Conservation (phyloP, 2,113 vertebrate genomes). For the Euleptes europaea region DNA sequence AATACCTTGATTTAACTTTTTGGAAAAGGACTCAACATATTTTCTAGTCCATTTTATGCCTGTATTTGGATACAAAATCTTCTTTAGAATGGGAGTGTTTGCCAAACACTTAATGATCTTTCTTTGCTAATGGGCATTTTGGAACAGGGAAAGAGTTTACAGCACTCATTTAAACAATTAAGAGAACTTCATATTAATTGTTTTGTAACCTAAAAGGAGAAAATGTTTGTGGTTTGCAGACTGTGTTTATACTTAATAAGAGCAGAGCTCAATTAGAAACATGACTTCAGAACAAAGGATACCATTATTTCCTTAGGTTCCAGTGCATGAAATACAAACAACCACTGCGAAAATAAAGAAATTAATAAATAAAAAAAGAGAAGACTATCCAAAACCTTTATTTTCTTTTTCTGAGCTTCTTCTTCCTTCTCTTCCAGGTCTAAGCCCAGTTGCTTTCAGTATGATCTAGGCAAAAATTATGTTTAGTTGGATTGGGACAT, state of each 20-base stretch:
- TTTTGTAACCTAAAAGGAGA: conserved; percentile 23
- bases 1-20: conserved; percentile 31
- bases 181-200: conserved; percentile 44
- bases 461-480: not conserved
- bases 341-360: no score
- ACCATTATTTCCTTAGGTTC: not conserved
- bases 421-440: no score
- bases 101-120: conserved; percentile 46
- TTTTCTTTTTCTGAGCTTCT: no score
- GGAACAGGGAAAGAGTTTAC: conserved; percentile 39
- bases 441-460: not conserved
- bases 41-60: conserved; percentile 21
- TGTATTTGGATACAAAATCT: conserved; percentile 19
- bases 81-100: conserved; percentile 43
- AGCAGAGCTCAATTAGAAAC: not conserved
- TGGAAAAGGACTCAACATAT: conserved; percentile 44
- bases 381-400: no score
- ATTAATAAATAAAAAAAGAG: not conserved
- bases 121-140: conserved; percentile 33
- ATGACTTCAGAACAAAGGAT: not conserved
- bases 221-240: not conserved
- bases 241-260: not conserved
- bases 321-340: no score
- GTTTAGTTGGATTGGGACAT: not conserved
- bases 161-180: conserved; percentile 36